Base-by-base conservation (phyloP, 2,888 invertebrate species). In the Lasioglossum leucozonium region DNA sequence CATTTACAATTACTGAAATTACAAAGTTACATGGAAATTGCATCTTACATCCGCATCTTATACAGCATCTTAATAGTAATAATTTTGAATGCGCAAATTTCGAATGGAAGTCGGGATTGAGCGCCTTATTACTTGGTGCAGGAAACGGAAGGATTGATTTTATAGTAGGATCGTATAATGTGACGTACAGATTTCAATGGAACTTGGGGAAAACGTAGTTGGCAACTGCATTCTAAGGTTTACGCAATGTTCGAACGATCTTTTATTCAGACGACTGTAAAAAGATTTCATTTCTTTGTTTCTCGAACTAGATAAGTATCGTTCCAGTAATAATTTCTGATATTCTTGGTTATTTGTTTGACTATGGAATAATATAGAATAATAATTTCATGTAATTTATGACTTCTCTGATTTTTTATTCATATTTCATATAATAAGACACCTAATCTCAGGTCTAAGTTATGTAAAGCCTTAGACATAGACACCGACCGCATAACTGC, bases 71-170 rank as follows among this genome's bases (percentile, higher is more conserved):
- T 16, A 16, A 44, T 16, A 5, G 5, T 4, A 16, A 44, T 16
- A 16, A 16, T 44, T 16, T 44, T 1, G 16, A 44, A 44, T 16
- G 44, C 16, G 16, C 4, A 16, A 44, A 44, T 34, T 34, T 47
- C 18, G 18, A 47, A 47, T 1, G 18, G 6, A 51, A 51, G 5
- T 51, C 22, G 47, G 47, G 5, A 18, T 58, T 58, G 58, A 13
- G 5, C 3, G 13, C 58, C 10, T 26, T 13, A 26, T 58, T 58
- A 26, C 58, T 51, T 26, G 11, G 5, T 13, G 26, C 58, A 58
- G 26, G 26, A 58, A 58, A 58, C 58, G 58, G 58, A 58, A n/a
- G 58, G 58, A 58, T 58, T 26, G 13, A 58, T 58, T 58, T 58
- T 5, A 58, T 26, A 58, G 13, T 58, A 13, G 26, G 13, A 26